Conservation (phyloP, 1,140 invertebrate genomes). For the Plutomurus gul region DNA sequence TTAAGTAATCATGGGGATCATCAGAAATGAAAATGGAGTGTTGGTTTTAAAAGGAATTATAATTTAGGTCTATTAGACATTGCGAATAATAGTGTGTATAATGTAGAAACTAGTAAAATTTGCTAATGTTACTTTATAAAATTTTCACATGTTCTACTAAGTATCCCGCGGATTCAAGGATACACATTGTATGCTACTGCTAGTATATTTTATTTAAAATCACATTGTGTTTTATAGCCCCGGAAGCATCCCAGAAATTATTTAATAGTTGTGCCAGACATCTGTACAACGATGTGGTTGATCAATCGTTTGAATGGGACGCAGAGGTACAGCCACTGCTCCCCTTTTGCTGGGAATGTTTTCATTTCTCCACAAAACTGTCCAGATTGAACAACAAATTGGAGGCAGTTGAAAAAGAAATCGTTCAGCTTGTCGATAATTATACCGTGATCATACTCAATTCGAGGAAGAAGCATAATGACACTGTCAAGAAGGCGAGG, state of each 20-base stretch:
- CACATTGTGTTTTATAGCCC: no score
- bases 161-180: no score
- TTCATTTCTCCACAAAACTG: not conserved
- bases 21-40: no score
- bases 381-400: slow-evolving; percentile 1
- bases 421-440: not conserved
- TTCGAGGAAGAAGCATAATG: not conserved
- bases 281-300: not conserved
- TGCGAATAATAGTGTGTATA: no score
- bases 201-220: no score
- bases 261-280: slow-evolving; percentile 2
- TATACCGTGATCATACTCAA: not conserved
- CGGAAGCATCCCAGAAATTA: not conserved
- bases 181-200: no score
- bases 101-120: no score
- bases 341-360: slow-evolving; percentile 16
- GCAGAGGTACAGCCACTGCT: not conserved
- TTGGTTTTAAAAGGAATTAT: no score
- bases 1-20: no score
- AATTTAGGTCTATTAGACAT: no score
- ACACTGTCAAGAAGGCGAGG: not conserved
- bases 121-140: no score
- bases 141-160: no score
- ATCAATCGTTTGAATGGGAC: not conserved
- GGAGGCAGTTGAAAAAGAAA: slow-evolving; percentile 1